Evolutionary conservation across 2,888 invertebrate genomes (phyloP).

Genomic region (Pollenia amentaria): DNA sequence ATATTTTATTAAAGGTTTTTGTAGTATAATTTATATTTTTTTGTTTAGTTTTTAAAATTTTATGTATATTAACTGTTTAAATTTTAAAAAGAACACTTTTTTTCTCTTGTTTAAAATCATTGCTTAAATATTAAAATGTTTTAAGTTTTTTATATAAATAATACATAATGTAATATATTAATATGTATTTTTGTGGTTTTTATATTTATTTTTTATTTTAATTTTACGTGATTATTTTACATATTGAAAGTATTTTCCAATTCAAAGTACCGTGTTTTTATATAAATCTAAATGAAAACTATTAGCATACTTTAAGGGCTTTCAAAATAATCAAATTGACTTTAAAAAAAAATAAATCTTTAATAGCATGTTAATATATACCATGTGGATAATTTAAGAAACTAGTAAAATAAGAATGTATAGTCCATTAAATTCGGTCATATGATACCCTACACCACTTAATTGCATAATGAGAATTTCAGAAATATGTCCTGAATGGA

Average conservation of each 20-base stretch:
- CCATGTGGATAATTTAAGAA: too few species aligned
- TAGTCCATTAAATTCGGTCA: too few species aligned
- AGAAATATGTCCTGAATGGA: too few species aligned
- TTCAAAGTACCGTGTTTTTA: background rate
- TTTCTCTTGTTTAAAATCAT: conserved; percentile 60
- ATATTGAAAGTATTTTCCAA: background rate
- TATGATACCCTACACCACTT: too few species aligned
- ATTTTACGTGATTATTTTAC: conserved; percentile 74
- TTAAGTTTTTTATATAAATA: conserved; percentile 65
- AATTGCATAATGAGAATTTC: too few species aligned
- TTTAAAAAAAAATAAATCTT: background rate
- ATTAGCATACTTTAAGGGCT: conserved; percentile 48
- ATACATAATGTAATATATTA: conserved; percentile 65
- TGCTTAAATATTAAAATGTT: conserved; percentile 65
- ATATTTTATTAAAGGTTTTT: conserved; percentile 12
- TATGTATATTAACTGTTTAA: conserved; percentile 23
- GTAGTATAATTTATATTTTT: background rate
- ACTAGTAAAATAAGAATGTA: too few species aligned
- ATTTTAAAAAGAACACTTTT: conserved; percentile 67
- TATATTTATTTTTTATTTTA: conserved; percentile 53
- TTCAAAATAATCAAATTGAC: background rate
- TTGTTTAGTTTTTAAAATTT: conserved; percentile 43
- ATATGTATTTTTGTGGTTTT: conserved; percentile 67
- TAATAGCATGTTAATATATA: too few species aligned
- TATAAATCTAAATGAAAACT: background rate